Evolutionary conservation across 30 jellyfish, hydroid and myxozoan genomes (phyloP), one percentile per base, ranked within the genome.

Genomic region (Turritopsis dohrnii): DNA sequence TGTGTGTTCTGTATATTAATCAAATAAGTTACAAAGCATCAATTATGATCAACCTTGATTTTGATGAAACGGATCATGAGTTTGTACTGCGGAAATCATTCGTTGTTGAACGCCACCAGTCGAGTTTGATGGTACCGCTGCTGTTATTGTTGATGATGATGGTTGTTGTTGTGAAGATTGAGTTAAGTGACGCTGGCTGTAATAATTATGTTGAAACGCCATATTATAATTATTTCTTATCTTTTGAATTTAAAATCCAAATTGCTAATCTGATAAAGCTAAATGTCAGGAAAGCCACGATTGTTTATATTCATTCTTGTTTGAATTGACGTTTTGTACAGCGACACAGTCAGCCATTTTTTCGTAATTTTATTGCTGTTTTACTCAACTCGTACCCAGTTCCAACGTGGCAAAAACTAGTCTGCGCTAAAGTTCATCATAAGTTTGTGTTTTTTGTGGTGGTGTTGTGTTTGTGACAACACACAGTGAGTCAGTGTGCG

Each of bases 341-440:
- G 60, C 60, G 60, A 41, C 60, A 41, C 60, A 41, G 60, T 41
- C 60, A 41, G 60, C 60, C 60, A 41, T 41, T 41, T 41, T 41
- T 41, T 41, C 60, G 60, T 41, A 41, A 41, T 41, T 41, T 41
- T 41, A 41, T 41, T 41, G 60, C 60, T 41, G 60, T 41, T 41
- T 41, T 41, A 41, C 13, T 41, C 60, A 69, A 69, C 77, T 69
- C 28, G 77, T 69, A 27, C 77, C 77, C 77, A 69, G 77, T 69
- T n/a, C 77, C 77, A 69, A 69, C 77, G 77, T 69, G 77, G 77
- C 77, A 69, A 69, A 69, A 41, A 41, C 60, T 41, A 41, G 60
- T 41, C 60, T 41, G 60, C 13, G 60, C 60, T 41, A 3, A 41
- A 3, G 5, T 41, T 13, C 13, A 41, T 41, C 60, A 5, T 41